Evolutionary conservation across 1,140 invertebrate species (phyloP), one percentile per base, ranked within the genome.

Genomic region (Trichoplusia ni): DNA sequence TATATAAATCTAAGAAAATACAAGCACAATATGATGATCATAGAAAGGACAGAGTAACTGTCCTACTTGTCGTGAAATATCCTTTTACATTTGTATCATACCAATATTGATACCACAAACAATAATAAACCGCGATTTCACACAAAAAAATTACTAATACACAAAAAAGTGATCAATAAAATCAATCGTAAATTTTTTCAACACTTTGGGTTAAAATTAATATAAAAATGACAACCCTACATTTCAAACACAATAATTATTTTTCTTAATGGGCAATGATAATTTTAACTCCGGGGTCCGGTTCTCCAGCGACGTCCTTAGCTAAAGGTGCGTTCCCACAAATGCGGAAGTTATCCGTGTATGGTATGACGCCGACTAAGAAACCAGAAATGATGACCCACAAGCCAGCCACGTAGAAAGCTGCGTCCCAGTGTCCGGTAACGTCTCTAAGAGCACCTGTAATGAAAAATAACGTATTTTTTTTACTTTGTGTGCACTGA

Each of bases 371-470:
- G 0, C 92, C 93, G 14, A 97, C 92, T 14, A 97, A 91, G 0
- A 95, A 40, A 6, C 96, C 96, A 38, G 95, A 95, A 1, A 97
- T 69, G 11, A 96, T 91, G 6, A 96, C 94, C 92, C 94, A 95
- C 9, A 94, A 82, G 4, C 95, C 96, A 42, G 95, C 94, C 69
- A 95, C 91, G 70, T 94, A 93, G 83, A 97, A 97, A 0, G 95
- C 94, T 23, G 93, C 87, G 47, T 96, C 93, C 93, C 96, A 97
- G 9, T 86, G 91, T 1, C 92, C 85, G 1, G 95, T 95, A 2
- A 93, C 71, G 73, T 96, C 95, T 84, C 92, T 95, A 0, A 96
- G 76, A 64, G 91, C 93, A 59, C 95, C 95, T 93, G 87, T 71
- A 88, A 92, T 73, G 93, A 46, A 35, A 49, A 67, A 13, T 13